Evolutionary conservation across 2,888 invertebrate species (phyloP).

Genomic region (Cybosia mesomella): DNA sequence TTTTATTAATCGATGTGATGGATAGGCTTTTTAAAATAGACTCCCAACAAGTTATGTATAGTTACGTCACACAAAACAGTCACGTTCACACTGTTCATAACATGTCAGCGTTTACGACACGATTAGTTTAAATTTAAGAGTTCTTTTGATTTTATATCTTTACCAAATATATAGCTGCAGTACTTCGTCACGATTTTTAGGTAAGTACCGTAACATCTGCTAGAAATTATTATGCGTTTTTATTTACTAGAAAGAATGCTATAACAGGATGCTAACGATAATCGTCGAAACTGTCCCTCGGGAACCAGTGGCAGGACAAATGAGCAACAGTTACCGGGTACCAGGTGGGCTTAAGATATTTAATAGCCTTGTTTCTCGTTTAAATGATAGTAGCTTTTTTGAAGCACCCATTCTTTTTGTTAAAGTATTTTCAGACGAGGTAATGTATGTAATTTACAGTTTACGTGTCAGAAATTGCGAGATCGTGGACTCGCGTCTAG

Average conservation of each 20-base stretch:
- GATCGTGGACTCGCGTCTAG: not conserved
- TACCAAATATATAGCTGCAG: too few species aligned
- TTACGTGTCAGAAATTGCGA: not conserved
- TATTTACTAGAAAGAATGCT: slow-evolving; percentile 61
- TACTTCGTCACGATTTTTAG: slow-evolving; percentile 59
- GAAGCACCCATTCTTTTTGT: slow-evolving; percentile 8
- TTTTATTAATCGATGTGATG: too few species aligned
- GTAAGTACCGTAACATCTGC: slow-evolving; percentile 66
- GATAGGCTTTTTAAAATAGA: too few species aligned
- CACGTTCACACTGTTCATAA: too few species aligned
- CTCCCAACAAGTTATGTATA: too few species aligned
- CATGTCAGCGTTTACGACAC: too few species aligned
- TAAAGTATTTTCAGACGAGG: not conserved
- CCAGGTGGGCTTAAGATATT: slow-evolving; percentile 45
- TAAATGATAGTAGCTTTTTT: slow-evolving; percentile 20
- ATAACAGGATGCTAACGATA: slow-evolving; percentile 63
- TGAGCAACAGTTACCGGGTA: slow-evolving; percentile 44
- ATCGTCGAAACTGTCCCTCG: slow-evolving; percentile 52
- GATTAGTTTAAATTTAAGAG: too few species aligned
- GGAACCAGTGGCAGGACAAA: slow-evolving; percentile 40
- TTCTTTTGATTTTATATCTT: too few species aligned
- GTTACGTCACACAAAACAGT: too few species aligned
- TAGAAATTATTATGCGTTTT: slow-evolving; percentile 65
- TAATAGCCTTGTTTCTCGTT: slow-evolving; percentile 26
- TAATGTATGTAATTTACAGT: not conserved